Base-by-base conservation (phyloP, 2,113 vertebrate species). In the Piprites chloris region DNA sequence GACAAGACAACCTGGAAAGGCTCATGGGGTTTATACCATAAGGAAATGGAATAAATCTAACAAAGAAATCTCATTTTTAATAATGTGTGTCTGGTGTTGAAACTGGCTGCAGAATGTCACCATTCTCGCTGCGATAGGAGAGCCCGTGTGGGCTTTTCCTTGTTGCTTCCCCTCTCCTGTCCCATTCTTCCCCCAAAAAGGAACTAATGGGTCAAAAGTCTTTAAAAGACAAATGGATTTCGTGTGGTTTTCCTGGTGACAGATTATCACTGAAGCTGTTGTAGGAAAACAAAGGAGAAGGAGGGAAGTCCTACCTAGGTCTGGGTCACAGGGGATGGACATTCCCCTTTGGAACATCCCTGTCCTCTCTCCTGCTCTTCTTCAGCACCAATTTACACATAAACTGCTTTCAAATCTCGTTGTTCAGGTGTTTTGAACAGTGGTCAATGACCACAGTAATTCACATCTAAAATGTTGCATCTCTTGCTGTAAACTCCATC, bases 141-240 rank as follows among this genome's bases (percentile, higher is more conserved):
- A 73, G 2, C 32, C 44, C 28, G 13, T 8, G 41, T n/a, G 44
- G 33, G 22, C 6, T 24, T 52, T 33, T 50, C 22, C 44, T 41
- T 9, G 8, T 91, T 19, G 33, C 69, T 68, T 53, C 18, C 22
- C 20, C 10, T 50, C 33, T 65, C 11, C 28, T 58, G 0, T 20
- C 0, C 0, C 16, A 20, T 39, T 86, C 30, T 72, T 67, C 32
- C 37, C 7, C 19, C 17, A 37, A 9, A 6, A 8, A 27, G 12
- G 22, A 78, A 15, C 1, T 24, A 16, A 0, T 52, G 33, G 50
- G 42, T 49, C 5, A 69, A 32, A n/a, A 72, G 12, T 12, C 44
- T 80, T 39, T 59, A 33, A 62, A 55, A 62, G 62, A n/a, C 27
- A 33, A 9, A 22, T 21, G 52, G 35, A 41, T 63, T 81, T 73